Evolutionary conservation across 2,113 vertebrate species (phyloP).

Genomic region (Arenaria interpres): DNA sequence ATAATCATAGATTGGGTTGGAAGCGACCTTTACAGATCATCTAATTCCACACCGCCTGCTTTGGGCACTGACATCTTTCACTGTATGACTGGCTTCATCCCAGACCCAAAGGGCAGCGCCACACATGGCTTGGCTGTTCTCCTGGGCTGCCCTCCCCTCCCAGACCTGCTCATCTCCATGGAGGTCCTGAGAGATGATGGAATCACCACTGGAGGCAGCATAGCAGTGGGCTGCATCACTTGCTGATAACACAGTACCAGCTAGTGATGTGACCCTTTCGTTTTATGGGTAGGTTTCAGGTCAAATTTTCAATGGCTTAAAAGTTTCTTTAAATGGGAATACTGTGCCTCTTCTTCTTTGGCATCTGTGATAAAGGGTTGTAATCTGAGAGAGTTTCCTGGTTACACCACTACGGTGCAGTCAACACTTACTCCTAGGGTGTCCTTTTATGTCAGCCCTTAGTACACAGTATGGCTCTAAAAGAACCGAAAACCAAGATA

Average conservation of each 20-base stretch:
- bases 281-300: background rate
- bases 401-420: background rate
- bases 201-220: background rate
- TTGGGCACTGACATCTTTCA: background rate
- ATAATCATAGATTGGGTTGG: background rate
- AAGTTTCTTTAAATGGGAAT: slow-evolving; percentile 20
- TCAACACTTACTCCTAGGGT: slow-evolving; percentile 17
- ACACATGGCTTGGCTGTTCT: rapidly evolving
- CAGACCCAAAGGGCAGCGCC: background rate
- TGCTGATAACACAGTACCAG: background rate
- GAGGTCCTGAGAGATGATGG: background rate
- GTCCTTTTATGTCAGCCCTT: slow-evolving; percentile 56
- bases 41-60: background rate
- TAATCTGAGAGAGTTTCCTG: slow-evolving; percentile 16
- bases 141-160: background rate
- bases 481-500: slow-evolving; percentile 47
- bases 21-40: background rate
- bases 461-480: slow-evolving; percentile 3
- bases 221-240: background rate
- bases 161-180: background rate
- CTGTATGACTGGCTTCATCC: rapidly evolving
- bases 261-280: background rate
- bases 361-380: slow-evolving; percentile 44
- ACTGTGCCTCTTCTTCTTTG: background rate
- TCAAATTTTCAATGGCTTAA: slow-evolving; percentile 18